Percentiles rank a stretch among this genome's conserved stretches.
Evolutionary conservation across 2,113 vertebrate species (phyloP).

Genomic region (Antennarius striatus): DNA sequence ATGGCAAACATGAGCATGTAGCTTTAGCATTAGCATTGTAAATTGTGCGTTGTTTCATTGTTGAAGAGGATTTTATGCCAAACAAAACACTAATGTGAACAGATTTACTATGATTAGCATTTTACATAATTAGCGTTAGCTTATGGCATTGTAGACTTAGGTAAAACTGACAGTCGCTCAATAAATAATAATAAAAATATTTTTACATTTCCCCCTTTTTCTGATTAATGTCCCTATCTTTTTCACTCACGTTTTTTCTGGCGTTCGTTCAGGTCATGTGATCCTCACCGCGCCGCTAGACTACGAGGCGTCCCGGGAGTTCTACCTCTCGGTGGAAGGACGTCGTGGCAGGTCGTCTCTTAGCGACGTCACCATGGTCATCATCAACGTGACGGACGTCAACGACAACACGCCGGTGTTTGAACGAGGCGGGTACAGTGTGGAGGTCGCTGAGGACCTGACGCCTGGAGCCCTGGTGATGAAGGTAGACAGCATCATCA

Average conservation of each 20-base stretch:
- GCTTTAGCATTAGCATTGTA: not conserved
- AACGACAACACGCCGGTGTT: constrained; percentile 92
- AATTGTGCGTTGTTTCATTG: not conserved
- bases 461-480: constrained; percentile 84
- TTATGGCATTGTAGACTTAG: no score
- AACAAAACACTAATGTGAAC: not conserved
- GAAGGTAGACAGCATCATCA: constrained; percentile 73
- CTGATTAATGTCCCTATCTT: no score
- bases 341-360: constrained; percentile 84
- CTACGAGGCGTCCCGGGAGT: constrained; percentile 85
- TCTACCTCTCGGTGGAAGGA: constrained; percentile 92
- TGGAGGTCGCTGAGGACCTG: constrained; percentile 84
- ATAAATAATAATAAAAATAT: no score
- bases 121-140: no score
- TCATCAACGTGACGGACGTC: constrained; percentile 90
- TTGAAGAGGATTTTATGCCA: not conserved
- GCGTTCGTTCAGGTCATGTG: constrained; percentile 63
- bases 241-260: not conserved
- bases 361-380: constrained; percentile 85
- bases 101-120: no score
- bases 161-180: no score
- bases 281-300: constrained; percentile 86
- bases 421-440: constrained; percentile 77
- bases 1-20: not conserved
- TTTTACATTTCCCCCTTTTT: no score